Base-by-base conservation (phyloP, 2,888 invertebrate genomes). In the Drosophila affinis region DNA sequence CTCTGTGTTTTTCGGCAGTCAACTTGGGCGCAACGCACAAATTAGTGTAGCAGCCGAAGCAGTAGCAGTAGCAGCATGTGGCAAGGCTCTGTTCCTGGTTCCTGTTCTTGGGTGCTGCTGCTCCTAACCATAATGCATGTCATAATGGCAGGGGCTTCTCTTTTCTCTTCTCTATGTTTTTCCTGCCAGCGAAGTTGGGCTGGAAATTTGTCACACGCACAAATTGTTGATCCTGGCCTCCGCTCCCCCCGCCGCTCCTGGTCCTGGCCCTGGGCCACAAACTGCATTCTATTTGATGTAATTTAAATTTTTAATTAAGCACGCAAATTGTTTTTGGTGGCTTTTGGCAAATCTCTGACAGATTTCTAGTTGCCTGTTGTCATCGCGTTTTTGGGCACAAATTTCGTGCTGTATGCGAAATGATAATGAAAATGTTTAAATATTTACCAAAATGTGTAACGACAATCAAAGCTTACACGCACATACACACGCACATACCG, bases 271-370 rank as follows among this genome's bases (percentile, higher is more conserved):
- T 5, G 34, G 39, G 14, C 39, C 7, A 7, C n/a, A n/a, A 39
- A 7, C 39, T 52, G 48, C 56, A 44, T 47, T 14, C 49, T 79
- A 76, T 86, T 88, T 88, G 85, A 87, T 88, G 86, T 80, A 88
- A 87, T 87, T 88, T 87, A 88, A 88, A 87, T 88, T 88, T 85
- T 87, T 88, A 87, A 87, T 88, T 87, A 87, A 85, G 87, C 87
- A 79, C 76, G 78, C 87, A 84, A 87, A 88, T 87, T 87, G 88
- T 81, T 78, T 81, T 84, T 59, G 69, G 78, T 77, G 87, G 81
- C 9, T 84, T 81, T 39, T 77, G 57, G 71, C 64, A 78, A 87
- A 81, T 81, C 86, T 75, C 83, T 80, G 83, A 86, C 83, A 78
- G 88, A 81, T 77, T 78, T 63, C 14, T 39, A 7, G n/a, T 39